Evolutionary conservation across 2,888 invertebrate species (phyloP), one percentile per base, ranked within the genome.

Genomic region (Eupithecia dodoneata): DNA sequence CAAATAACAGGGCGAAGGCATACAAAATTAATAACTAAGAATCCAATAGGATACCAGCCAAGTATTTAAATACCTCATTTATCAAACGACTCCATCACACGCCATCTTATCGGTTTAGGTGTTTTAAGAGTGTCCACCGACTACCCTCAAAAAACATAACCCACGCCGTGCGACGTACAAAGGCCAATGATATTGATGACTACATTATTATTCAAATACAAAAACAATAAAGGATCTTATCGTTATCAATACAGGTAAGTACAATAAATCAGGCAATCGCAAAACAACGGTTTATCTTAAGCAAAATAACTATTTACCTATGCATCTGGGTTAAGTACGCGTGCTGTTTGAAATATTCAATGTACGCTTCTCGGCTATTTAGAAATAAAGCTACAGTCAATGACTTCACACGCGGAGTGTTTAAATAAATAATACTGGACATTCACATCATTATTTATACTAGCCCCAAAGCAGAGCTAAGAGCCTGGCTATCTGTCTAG

Each of bases 301-400:
- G 70, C 47, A 45, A 49, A 70, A 47, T 70, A 70, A 30, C 70
- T 70, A 66, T 66, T 30, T 70, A 70, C 49, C 70, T 70, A 70
- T 70, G 70, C 47, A 70, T 70, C 70, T 70, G 70, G 70, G 70
- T 70, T 70, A 70, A n/a, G 70, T 18, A 18, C 12, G 69, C 70
- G 70, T 70, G 70, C 6, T 66, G 15, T 47, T 13, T 49, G 12
- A 70, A 49, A 70, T 70, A 70, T 47, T 47, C 45, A 18, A 5
- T 47, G 18, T n/a, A 69, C 44, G 18, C 63, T 67, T 69, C 12
- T 67, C n/a, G 3, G 7, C n/a, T 69, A 42, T 63, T 30, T 30
- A 63, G 63, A 63, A 63, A 30, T 30, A 63, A 0, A 59, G 59
- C 18, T 59, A 59, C 18, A 59, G 59, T 18, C 18, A 18, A 18